These are phyloP conservation scores for Potamilus streckersoni DNA, from an alignment of 1,140 invertebrate species.

Conservation along the genomic window DNA sequence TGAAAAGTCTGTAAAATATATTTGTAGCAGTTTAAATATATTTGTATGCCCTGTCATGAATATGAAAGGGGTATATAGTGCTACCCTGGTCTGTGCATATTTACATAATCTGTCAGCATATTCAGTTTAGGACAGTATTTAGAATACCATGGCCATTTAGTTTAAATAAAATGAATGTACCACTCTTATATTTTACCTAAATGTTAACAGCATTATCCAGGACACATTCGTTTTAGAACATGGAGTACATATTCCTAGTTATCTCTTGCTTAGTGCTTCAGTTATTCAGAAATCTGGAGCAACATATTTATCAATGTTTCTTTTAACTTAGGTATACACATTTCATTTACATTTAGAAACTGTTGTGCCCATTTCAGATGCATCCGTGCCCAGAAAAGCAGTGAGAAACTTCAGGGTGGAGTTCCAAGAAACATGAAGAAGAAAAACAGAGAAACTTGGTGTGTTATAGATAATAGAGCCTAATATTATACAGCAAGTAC, in stretches of 20 bases:
- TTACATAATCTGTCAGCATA: not conserved
- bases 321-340: not conserved
- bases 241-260: no score
- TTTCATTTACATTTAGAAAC: not conserved
- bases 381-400: slow-evolving; percentile 79
- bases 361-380: slow-evolving; percentile 45
- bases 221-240: no score
- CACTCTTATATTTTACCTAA: no score
- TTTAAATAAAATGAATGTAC: no score
- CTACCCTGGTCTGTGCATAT: not conserved
- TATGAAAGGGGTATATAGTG: not conserved
- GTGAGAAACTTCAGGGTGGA: slow-evolving; percentile 80
- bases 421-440: slow-evolving; percentile 79
- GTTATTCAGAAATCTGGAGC: no score
- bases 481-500: no score
- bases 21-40: not conserved
- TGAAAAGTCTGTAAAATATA: not conserved
- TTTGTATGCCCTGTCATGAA: not conserved
- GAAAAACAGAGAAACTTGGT: slow-evolving; percentile 78
- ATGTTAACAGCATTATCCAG: no score
- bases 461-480: slow-evolving; percentile 25
- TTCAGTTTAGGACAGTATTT: no score
- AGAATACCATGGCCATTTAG: no score
- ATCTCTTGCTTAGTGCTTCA: no score
- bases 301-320: not conserved